Percentiles rank a stretch among this genome's conserved stretches.
Conservation (phyloP, 2,888 invertebrate species). For the Thera obeliscata region DNA sequence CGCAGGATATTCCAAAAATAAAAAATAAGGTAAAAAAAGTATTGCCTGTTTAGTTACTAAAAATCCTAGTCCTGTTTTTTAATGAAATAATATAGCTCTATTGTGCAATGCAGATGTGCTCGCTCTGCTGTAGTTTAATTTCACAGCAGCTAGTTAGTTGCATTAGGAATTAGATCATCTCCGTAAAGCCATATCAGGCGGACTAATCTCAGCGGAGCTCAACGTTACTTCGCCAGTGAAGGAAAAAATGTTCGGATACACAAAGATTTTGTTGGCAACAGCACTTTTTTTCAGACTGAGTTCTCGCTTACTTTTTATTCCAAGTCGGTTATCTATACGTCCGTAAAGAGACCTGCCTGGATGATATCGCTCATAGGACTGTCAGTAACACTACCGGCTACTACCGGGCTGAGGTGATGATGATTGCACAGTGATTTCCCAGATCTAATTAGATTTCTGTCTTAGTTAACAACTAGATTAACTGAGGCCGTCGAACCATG, state of each 20-base stretch:
- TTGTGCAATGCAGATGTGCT: slow-evolving; percentile 1
- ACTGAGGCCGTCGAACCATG: neutral
- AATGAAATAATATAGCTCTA: neutral
- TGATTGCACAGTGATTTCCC: slow-evolving; percentile 1
- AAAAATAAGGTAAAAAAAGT: no score
- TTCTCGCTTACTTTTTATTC: no score
- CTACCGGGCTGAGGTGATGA: neutral
- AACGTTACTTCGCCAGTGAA: neutral
- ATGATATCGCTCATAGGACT: no score
- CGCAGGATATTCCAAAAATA: no score
- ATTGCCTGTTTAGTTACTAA: no score
- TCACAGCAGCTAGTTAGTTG: slow-evolving; percentile 11
- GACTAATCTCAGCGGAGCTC: neutral
- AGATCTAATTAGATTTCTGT: slow-evolving; percentile 3
- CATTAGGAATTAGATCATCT: slow-evolving; percentile 8
- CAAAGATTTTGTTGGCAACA: neutral
- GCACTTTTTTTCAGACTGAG: no score
- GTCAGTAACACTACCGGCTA: no score
- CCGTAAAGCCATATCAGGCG: neutral
- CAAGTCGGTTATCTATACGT: no score
- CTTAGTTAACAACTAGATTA: neutral
- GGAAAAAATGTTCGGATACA: neutral
- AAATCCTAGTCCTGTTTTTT: neutral
- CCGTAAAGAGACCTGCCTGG: no score
- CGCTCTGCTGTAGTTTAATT: slow-evolving; percentile 1